phyloP scores from a whole-genome alignment of 2,113 vertebrate species.

The Hypanus sabinus region DNA sequence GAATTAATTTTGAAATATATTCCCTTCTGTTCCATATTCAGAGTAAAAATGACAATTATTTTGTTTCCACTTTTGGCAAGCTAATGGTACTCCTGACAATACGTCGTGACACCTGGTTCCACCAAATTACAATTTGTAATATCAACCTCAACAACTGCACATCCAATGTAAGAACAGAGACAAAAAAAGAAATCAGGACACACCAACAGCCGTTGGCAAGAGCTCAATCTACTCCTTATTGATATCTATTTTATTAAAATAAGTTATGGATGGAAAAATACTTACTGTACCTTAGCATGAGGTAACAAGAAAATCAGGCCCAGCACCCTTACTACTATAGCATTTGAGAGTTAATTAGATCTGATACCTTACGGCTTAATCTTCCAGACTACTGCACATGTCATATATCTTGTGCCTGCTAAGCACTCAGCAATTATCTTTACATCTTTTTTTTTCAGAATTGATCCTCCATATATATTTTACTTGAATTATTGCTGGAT shows the following conservation, averaged over 20 bases:
- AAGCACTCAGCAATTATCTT: slow-evolving; percentile 7
- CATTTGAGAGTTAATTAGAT: background rate
- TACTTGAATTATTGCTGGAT: background rate
- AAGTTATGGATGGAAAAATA: background rate
- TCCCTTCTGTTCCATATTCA: background rate
- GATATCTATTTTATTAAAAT: background rate
- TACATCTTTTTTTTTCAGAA: background rate
- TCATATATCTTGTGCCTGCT: slow-evolving; percentile 12
- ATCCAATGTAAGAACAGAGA: background rate
- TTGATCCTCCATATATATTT: background rate
- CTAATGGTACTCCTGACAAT: background rate
- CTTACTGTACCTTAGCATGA: background rate
- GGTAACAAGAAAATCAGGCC: background rate
- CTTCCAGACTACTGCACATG: background rate
- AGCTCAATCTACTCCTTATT: background rate
- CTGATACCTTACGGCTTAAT: background rate
- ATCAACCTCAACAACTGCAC: background rate
- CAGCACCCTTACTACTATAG: background rate
- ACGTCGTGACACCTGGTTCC: background rate
- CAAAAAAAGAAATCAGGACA: background rate
- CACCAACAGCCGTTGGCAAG: background rate
- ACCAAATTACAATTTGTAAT: background rate
- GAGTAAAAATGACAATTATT: background rate
- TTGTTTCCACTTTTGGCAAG: background rate
- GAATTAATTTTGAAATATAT: background rate